Evolutionary conservation across 2,888 invertebrate species (phyloP).

Genomic region (Rotaria sp.): DNA sequence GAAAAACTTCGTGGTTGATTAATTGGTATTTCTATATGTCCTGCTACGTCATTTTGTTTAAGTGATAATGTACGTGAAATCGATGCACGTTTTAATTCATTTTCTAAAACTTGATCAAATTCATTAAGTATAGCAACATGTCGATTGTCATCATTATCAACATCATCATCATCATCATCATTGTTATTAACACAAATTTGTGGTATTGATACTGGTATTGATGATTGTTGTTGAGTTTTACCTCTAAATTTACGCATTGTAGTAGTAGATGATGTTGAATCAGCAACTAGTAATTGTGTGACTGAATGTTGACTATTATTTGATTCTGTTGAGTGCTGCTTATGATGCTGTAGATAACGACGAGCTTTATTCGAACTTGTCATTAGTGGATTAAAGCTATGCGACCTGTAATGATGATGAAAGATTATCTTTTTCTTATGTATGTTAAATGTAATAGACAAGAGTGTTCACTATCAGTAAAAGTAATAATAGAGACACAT

Average conservation of each 20-base stretch:
- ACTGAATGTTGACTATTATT: not conserved
- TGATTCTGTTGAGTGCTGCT: not conserved
- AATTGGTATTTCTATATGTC: not conserved
- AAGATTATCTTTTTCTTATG: not conserved
- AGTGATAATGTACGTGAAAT: not conserved
- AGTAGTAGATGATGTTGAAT: not conserved
- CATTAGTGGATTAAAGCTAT: not conserved
- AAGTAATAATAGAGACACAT: not conserved
- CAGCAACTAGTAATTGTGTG: not conserved
- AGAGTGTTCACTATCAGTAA: conserved; percentile 1
- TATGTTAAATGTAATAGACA: not conserved
- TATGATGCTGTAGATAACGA: conserved; percentile 1
- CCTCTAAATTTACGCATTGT: not conserved
- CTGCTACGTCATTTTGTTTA: not conserved
- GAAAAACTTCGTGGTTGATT: conserved; percentile 21
- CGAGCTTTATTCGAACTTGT: conserved; percentile 16
- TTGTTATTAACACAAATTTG: not conserved
- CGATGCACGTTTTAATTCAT: not conserved
- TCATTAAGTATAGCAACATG: not conserved
- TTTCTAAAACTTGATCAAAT: conserved; percentile 19
- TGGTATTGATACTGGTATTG: not conserved
- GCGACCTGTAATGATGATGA: not conserved
- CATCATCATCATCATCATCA: not conserved
- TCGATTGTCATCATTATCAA: too few relatives aligned
- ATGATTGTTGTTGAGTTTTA: not conserved